Evolutionary conservation across 2,113 vertebrate species (phyloP), one percentile per base, ranked within the genome.

Genomic region (Gobiocypris rarus): DNA sequence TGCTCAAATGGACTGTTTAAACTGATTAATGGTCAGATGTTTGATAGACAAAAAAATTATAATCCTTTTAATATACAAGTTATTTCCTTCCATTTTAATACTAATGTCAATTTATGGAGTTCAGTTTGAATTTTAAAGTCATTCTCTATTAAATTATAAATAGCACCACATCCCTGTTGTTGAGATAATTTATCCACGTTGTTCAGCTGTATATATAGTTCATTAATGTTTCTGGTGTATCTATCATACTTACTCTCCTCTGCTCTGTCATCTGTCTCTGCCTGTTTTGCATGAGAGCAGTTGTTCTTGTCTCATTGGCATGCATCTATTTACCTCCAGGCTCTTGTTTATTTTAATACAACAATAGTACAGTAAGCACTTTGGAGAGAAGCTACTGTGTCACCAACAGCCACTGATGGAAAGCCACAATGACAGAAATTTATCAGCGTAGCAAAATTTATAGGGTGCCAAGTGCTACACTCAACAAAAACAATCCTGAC

Each of bases 401-500:
- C 88, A 81, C 87, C 58, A 75, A 67, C 71, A 79, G 50, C 78
- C 61, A 78, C 70, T 93, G 91, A 94, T 91, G 90, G 89, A 94
- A 91, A 89, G 88, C 69, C 26, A 22, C 58, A 80, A 79, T 91
- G 92, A 92, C 87, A 86, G 91, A 88, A 90, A 89, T 91, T 88
- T 91, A 93, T 93, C 93, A 92, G 86, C 87, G 63, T 14, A 59
- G 90, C 89, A 1, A 38, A 54, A 70, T 93, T 88, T 88, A 92
- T 87, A 79, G 89, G 81, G 83, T 86, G 85, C 70, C 75, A 87
- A 94, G 90, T 91, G 91, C 89, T 83, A 86, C 86, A 83, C 89
- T 92, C 89, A 91, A 93, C 92, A 92, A 83, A 91, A 93, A 90
- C 87, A 91, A 90, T 93, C 86, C 75, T 88, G 89, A 93, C 92